Base-by-base conservation (phyloP, 1,140 invertebrate genomes). In the Aphelinus atriplicis region DNA sequence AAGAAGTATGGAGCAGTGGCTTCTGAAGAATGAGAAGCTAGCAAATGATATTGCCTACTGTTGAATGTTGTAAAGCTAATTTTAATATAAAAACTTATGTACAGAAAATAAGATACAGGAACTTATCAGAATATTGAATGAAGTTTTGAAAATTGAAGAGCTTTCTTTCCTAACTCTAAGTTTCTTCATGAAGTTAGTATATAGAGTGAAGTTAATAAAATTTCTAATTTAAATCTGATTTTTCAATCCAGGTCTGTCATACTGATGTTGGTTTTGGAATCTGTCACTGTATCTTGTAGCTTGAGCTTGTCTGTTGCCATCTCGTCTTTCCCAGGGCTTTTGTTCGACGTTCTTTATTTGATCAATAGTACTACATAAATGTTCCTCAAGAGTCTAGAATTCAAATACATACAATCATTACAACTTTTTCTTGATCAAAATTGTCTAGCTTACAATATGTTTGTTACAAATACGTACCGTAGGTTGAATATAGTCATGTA, bases 401-500 rank as follows among this genome's bases (percentile, higher is more conserved):
- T 26, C 26, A 26, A 26, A 26, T 26, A 26, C 26, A 26, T 26
- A 26, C 26, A 26, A 26, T 26, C 26, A 26, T 26, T 26, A 26
- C 26, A 26, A 26, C 26, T 26, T 26, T 26, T 26, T 26, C 26
- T 26, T 26, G 26, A 26, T 26, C 26, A 26, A 26, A 26, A 26
- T 26, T 26, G 26, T 26, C 26, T 26, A 26, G 26, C 26, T 26
- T 26, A 26, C 26, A 26, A 26, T 26, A 26, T 73, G 75, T 71
- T 58, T 42, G n/a, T 51, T 47, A 53, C 10, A 58, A 58, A 57
- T 65, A 83, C 81, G 85, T 81, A 89, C 89, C 48, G 69, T 66
- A 45, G 84, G 70, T 66, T 83, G 76, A 68, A 90, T 82, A 73
- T 87, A 84, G 65, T 84, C 85, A 57, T 86, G 77, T 55, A 87